These are phyloP conservation scores for Stenopsyche tienmushanensis DNA, from an alignment of 1,140 invertebrate species.

Conservation along the genomic window DNA sequence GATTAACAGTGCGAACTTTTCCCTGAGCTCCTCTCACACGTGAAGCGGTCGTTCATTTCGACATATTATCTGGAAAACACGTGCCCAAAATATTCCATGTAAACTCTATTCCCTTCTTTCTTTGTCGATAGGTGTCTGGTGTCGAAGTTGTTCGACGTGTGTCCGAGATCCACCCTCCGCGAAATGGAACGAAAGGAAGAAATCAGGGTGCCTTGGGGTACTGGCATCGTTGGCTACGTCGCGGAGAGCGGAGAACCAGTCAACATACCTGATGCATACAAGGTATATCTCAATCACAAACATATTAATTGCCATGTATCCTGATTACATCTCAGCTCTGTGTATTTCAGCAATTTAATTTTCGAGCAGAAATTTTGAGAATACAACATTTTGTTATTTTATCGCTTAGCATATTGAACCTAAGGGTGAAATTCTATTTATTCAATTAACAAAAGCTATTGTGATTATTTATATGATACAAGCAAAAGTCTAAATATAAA, in stretches of 20 bases:
- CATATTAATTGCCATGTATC: background rate
- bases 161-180: constrained; percentile 82
- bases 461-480: too few relatives aligned
- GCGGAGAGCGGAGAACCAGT: constrained; percentile 89
- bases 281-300: constrained; percentile 70
- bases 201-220: constrained; percentile 87
- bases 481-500: too few relatives aligned
- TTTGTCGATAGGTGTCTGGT: constrained; percentile 68
- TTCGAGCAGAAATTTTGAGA: background rate
- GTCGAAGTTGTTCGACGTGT: constrained; percentile 93
- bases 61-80: too few relatives aligned
- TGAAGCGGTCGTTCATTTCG: too few relatives aligned
- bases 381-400: too few relatives aligned
- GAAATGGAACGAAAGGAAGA: constrained; percentile 91
- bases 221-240: constrained; percentile 91
- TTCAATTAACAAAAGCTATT: too few relatives aligned
- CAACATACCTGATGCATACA: constrained; percentile 94
- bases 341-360: background rate
- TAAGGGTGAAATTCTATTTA: too few relatives aligned
- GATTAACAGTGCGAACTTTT: background rate
- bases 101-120: too few relatives aligned
- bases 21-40: too few relatives aligned
- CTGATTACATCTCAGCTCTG: background rate
- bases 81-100: too few relatives aligned
- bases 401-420: too few relatives aligned